Conservation (phyloP, 2,797 vertebrate species). For the Atherinosoma microstoma region DNA sequence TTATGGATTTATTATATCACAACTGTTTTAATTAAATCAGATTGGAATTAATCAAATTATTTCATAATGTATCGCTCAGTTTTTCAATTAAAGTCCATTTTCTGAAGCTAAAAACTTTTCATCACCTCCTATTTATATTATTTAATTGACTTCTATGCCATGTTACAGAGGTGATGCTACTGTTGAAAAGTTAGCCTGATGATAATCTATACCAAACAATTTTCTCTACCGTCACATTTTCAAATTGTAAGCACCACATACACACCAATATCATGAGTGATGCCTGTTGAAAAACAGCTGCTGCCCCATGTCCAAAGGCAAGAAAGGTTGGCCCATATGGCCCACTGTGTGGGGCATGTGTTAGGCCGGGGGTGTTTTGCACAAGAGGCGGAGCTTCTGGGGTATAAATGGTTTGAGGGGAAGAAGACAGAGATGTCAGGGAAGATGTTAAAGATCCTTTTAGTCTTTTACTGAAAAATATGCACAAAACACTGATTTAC, state of each 20-base stretch:
- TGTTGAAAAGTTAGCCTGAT: neutral
- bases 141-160: neutral
- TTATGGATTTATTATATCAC: neutral
- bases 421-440: constrained; percentile 4
- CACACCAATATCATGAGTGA: constrained; percentile 18
- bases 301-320: constrained; percentile 79
- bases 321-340: constrained; percentile 82
- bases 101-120: neutral
- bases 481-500: neutral
- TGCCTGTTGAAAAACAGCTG: constrained; percentile 81
- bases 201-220: neutral
- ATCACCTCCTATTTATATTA: neutral
- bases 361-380: constrained; percentile 44
- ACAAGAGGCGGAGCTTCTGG: constrained; percentile 20
- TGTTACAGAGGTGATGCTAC: neutral
- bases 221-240: neutral
- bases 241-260: neutral
- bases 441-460: neutral
- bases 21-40: neutral
- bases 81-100: neutral
- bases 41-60: neutral
- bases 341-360: constrained; percentile 64
- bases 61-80: neutral
- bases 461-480: neutral
- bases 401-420: constrained; percentile 12